These are phyloP conservation scores for Nyctereutes procyonoides DNA, from an alignment of 2,113 vertebrate genomes.

Conservation along the genomic window DNA sequence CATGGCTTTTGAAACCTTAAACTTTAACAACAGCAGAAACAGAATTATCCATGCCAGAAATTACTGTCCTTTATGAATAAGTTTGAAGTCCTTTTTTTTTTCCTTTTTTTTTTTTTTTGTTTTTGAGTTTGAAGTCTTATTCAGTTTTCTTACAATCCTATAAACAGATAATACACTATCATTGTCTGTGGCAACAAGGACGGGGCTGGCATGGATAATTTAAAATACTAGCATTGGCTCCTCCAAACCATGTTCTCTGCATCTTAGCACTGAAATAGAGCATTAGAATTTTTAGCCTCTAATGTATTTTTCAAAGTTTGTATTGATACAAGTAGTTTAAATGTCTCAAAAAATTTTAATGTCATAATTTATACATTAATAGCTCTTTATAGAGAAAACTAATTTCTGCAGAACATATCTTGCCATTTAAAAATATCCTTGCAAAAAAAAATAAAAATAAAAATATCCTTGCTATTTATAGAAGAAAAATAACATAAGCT, in stretches of 20 bases:
- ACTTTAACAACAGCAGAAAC: background rate
- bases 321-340: background rate
- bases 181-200: background rate
- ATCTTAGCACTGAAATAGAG: background rate
- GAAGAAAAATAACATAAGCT: background rate
- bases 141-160: background rate
- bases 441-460: too few species aligned
- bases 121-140: background rate
- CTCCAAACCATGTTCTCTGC: background rate
- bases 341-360: conserved; percentile 40
- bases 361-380: background rate
- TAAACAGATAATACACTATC: background rate
- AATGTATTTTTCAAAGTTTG: background rate
- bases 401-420: conserved; percentile 13
- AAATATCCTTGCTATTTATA: conserved; percentile 12
- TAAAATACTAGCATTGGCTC: background rate
- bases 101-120: too few species aligned
- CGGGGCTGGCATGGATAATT: background rate
- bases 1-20: background rate
- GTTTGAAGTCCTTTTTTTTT: background rate
- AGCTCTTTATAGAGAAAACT: background rate
- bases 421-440: conserved; percentile 47
- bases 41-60: background rate
- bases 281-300: background rate
- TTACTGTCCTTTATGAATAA: conserved; percentile 22